Conservation (phyloP, 1,140 invertebrate species). For the Lasioglossum albipes region DNA sequence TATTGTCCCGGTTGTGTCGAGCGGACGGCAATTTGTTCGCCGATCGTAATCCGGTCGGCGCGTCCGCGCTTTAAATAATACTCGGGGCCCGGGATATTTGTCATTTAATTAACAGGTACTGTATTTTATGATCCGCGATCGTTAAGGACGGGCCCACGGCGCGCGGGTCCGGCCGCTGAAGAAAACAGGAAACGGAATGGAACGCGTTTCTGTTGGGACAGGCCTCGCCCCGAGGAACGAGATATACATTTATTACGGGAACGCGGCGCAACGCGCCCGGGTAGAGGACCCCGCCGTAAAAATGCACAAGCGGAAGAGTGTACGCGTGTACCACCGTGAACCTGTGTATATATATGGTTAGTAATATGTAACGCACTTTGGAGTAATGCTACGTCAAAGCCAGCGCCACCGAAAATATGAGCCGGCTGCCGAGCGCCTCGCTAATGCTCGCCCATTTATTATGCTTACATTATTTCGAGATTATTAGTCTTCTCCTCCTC, state of each 20-base stretch:
- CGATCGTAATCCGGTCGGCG: conserved; percentile 27
- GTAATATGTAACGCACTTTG: conserved; percentile 78
- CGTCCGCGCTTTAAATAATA: conserved; percentile 26
- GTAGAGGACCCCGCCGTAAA: conserved; percentile 18
- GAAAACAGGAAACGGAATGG: conserved; percentile 51
- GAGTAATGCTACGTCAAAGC: conserved; percentile 79
- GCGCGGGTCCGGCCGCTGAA: background rate
- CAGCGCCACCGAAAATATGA: conserved; percentile 80
- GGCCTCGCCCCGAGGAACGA: conserved; percentile 47
- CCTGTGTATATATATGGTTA: conserved; percentile 52
- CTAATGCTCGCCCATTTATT: conserved; percentile 78
- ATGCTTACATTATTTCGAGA: conserved; percentile 79
- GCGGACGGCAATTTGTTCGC: conserved; percentile 6
- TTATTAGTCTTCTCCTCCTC: conserved; percentile 76
- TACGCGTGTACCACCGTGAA: background rate
- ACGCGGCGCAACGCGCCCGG: background rate
- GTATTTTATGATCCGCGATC: conserved; percentile 24
- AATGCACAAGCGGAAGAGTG: conserved; percentile 23
- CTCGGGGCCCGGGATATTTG: conserved; percentile 12
- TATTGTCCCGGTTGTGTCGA: conserved; percentile 22
- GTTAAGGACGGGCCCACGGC: conserved; percentile 1
- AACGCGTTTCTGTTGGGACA: conserved; percentile 35
- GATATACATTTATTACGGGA: background rate
- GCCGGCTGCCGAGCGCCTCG: conserved; percentile 75
- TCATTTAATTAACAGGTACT: conserved; percentile 52